Evolutionary conservation across 2,888 invertebrate genomes (phyloP).

Genomic region (Drosophila algonquin): DNA sequence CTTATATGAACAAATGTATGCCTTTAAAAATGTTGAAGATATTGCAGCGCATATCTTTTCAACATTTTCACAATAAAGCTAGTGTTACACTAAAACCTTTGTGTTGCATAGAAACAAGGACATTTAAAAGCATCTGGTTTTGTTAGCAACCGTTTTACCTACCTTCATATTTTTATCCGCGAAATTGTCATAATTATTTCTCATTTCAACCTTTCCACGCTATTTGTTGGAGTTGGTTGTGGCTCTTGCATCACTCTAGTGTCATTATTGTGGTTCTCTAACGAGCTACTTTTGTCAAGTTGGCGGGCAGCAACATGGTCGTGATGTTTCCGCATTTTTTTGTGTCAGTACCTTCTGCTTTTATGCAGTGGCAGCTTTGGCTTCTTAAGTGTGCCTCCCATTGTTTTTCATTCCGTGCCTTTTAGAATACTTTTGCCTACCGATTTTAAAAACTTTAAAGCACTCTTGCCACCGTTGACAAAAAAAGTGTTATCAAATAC

Average conservation of each 20-base stretch:
- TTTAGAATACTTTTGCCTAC: background rate
- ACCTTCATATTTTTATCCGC: conserved; percentile 68
- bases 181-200: conserved; percentile 79
- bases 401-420: conserved; percentile 59
- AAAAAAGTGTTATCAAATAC: background rate
- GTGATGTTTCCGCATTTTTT: conserved; percentile 77
- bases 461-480: background rate
- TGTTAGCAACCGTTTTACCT: conserved; percentile 21
- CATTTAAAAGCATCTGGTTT: background rate
- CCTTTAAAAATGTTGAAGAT: background rate
- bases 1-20: background rate
- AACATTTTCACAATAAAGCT: background rate
- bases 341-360: conserved; percentile 53
- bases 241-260: conserved; percentile 33
- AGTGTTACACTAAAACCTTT: background rate
- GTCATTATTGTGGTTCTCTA: conserved; percentile 43
- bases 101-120: background rate
- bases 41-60: background rate
- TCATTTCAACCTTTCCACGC: conserved; percentile 56
- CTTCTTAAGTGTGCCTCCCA: conserved; percentile 55
- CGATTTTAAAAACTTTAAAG: background rate
- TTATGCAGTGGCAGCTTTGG: conserved; percentile 54
- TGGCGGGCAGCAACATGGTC: conserved; percentile 48
- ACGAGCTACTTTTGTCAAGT: conserved; percentile 68
- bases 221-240: conserved; percentile 55